Evolutionary conservation across 2,113 vertebrate genomes (phyloP).

Genomic region (Prionailurus viverrinus): DNA sequence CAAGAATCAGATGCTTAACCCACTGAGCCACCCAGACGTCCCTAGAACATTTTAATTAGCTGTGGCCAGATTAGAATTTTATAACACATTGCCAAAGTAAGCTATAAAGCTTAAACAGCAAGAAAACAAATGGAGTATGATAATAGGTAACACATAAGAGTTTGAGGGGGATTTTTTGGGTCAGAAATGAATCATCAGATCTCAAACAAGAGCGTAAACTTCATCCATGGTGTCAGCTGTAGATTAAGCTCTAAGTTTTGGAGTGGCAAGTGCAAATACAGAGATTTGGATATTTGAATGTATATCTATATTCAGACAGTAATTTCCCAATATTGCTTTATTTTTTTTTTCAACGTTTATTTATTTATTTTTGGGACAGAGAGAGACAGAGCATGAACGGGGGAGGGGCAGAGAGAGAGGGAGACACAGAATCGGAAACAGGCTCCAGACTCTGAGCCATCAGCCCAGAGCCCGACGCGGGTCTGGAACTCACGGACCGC

Average conservation of each 20-base stretch:
- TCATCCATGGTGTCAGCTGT: neutral
- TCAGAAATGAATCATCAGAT: neutral
- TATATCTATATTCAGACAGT: neutral
- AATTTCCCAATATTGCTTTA: neutral
- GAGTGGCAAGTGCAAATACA: neutral
- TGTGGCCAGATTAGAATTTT: neutral
- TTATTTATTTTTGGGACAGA: too few relatives aligned
- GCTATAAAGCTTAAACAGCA: neutral
- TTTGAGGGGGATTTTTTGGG: neutral
- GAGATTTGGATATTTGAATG: neutral
- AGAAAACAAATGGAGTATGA: neutral
- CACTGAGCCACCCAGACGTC: too few relatives aligned
- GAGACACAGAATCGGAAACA: too few relatives aligned
- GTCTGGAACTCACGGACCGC: too few relatives aligned
- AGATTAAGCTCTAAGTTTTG: neutral
- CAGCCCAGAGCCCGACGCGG: too few relatives aligned
- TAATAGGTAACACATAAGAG: neutral
- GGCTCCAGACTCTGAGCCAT: too few relatives aligned
- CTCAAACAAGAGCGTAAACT: neutral
- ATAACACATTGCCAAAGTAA: neutral
- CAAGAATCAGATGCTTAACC: too few relatives aligned
- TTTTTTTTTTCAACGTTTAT: too few relatives aligned
- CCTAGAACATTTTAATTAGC: slow-evolving; percentile 23
- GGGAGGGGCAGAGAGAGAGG: too few relatives aligned
- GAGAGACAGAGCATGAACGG: too few relatives aligned